Conservation (phyloP, 2,113 vertebrate genomes). For the Vulpes lagopus region DNA sequence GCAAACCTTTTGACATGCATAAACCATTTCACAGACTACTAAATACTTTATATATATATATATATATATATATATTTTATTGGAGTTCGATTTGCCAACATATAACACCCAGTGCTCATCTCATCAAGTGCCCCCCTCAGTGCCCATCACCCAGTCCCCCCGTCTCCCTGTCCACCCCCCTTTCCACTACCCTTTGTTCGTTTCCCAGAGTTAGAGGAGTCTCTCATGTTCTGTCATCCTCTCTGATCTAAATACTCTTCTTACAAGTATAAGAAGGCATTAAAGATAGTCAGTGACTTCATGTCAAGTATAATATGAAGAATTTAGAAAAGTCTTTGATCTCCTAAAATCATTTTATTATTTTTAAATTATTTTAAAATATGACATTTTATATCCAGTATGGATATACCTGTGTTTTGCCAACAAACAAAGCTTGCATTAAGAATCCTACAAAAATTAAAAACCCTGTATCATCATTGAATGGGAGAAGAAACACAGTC, state of each 20-base stretch:
- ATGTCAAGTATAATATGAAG: not conserved
- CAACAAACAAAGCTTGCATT: not conserved
- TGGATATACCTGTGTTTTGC: not conserved
- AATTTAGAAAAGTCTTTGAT: not conserved
- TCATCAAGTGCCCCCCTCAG: too few species aligned
- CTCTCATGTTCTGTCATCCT: too few species aligned
- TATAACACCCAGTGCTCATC: too few species aligned
- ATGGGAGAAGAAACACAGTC: not conserved
- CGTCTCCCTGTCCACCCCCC: too few species aligned
- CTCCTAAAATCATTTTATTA: conserved; percentile 17
- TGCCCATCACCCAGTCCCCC: too few species aligned
- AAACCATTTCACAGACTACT: conserved; percentile 4
- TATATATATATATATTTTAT: too few species aligned
- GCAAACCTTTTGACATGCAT: not conserved
- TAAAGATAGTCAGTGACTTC: not conserved
- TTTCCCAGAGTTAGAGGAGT: too few species aligned
- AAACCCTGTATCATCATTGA: not conserved
- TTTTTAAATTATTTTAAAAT: conserved; percentile 39
- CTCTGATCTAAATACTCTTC: not conserved
- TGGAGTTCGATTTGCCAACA: too few species aligned
- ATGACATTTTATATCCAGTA: not conserved
- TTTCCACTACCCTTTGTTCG: too few species aligned
- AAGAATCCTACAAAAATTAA: conserved; percentile 28
- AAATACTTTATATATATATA: not conserved
- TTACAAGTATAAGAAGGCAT: not conserved